Evolutionary conservation across 1,140 invertebrate species (phyloP), one percentile per base, ranked within the genome.

Genomic region (Theocolax elegans): DNA sequence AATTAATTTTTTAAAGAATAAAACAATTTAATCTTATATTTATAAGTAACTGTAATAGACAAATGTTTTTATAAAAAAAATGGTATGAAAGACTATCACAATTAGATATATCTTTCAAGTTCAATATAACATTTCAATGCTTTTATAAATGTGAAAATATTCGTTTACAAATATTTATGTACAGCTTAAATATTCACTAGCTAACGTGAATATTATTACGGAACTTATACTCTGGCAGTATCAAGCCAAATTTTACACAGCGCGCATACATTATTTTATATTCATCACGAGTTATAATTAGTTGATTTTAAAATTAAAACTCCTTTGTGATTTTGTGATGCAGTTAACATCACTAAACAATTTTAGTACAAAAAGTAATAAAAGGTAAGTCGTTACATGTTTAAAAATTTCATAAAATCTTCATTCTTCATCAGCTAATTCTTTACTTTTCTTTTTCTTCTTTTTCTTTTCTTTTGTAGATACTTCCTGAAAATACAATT

Each of bases 361-460:
- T 51, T 62, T 59, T 29, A 25, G 51, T 67, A 62, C 29, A 67
- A 67, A n/a, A n/a, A 62, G 59, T 40, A 49, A 49, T 54, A 56
- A 44, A 62, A 56, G 7, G 35, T 64, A 58, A 35, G 64, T 58
- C 27, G 31, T 51, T 25, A 42, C 35, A 51, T 10, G 23, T 42
- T 46, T 38, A 56, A 58, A 64, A 70, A 2, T 19, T 46, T 40
- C 21, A 19, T 35, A 46, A 29, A 23, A 35, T 23, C 10, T 68
- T 64, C 40, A 68, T 62, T 70, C 54, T 42, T 64, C 58, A 44
- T 73, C 40, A 58, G 79, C 80, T 79, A 84, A 85, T 35, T 89
- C 88, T 78, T 88, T 87, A 67, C 88, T 85, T 81, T 91, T 91
- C 77, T 91, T 90, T 77, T 92, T 92, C 84, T 92, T 92, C 82